Conservation (phyloP, 2,113 vertebrate genomes). For the Xiphophorus maculatus region DNA sequence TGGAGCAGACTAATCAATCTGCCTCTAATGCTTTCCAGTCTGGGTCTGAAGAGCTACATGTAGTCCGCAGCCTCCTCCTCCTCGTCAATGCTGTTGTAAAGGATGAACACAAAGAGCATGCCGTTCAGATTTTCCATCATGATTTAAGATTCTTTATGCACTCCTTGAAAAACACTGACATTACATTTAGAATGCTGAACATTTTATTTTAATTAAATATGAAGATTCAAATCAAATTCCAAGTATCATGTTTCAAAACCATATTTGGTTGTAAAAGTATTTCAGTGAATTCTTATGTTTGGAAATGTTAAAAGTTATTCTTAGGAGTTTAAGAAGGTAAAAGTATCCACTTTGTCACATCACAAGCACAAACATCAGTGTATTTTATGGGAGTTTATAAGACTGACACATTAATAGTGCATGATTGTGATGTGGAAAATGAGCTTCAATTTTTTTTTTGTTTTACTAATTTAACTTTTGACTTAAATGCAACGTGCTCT, state of each 20-base stretch:
- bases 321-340: not conserved
- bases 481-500: not conserved
- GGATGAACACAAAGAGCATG: slow-evolving; percentile 18
- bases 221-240: not conserved
- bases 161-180: slow-evolving; percentile 1
- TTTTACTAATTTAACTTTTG: no score
- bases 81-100: slow-evolving; percentile 25
- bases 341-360: not conserved
- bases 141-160: slow-evolving; percentile 2
- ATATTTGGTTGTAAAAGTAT: no score
- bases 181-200: not conserved
- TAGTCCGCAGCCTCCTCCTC: slow-evolving; percentile 33
- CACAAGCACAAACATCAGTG: not conserved
- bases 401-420: not conserved
- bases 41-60: slow-evolving; percentile 45
- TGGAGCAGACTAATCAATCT: slow-evolving; percentile 71
- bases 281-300: no score
- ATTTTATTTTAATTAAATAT: not conserved
- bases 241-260: not conserved
- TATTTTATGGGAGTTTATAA: not conserved
- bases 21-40: slow-evolving; percentile 55
- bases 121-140: not conserved
- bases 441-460: no score
- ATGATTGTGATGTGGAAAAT: not conserved
- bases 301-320: not conserved